Conservation (phyloP, 1,140 invertebrate genomes). For the Euglossa dilemma region DNA sequence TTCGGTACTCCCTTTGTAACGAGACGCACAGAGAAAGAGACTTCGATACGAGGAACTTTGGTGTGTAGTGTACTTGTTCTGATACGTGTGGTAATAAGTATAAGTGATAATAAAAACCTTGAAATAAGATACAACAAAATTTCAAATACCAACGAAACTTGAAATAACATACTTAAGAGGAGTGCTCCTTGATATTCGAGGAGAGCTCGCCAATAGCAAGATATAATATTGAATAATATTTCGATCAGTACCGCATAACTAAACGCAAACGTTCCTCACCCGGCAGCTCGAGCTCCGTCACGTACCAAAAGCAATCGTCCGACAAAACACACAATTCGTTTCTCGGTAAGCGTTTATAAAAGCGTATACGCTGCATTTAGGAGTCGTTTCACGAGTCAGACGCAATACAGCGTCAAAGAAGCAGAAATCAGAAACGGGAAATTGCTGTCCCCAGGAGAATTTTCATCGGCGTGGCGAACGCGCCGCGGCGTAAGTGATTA, state of each 20-base stretch:
- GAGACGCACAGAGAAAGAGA: slow-evolving; percentile 26
- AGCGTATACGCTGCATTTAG: not conserved
- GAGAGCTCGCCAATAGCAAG: no score
- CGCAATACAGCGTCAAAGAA: not conserved
- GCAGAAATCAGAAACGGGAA: not conserved
- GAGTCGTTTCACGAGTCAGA: not conserved
- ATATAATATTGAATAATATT: no score
- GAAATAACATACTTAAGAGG: no score
- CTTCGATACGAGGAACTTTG: not conserved
- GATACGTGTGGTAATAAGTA: no score
- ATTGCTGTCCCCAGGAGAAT: not conserved
- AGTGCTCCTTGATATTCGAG: no score
- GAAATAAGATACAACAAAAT: no score
- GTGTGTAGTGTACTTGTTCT: no score
- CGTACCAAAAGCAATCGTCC: not conserved
- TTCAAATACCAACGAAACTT: no score
- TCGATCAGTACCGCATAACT: no score
- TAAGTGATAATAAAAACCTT: no score
- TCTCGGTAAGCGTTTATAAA: not conserved
- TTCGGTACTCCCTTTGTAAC: slow-evolving; percentile 30
- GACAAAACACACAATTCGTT: not conserved
- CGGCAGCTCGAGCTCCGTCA: no score
- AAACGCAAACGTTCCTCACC: no score
- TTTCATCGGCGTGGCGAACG: not conserved
- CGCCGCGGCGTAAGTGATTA: not conserved